phyloP scores from a whole-genome alignment of 2,113 vertebrate species.

The Sebastes fasciatus region DNA sequence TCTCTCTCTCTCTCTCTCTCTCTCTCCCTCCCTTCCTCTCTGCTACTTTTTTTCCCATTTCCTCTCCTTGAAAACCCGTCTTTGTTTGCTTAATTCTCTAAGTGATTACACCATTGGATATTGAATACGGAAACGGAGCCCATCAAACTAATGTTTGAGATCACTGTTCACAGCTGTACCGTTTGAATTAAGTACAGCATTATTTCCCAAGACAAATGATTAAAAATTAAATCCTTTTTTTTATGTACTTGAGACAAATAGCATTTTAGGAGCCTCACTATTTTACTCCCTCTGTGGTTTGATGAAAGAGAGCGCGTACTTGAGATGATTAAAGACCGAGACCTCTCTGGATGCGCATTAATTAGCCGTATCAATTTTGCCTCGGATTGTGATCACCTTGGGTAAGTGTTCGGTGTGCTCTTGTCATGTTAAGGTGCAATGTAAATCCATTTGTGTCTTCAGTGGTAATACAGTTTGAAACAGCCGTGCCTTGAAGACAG shows the following conservation, averaged over 20 bases:
- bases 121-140: conserved; percentile 18
- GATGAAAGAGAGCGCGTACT: conserved; percentile 67
- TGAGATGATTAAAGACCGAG: conserved; percentile 71
- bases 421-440: conserved; percentile 54
- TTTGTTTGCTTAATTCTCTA: conserved; percentile 55
- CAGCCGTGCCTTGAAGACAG: conserved; percentile 41
- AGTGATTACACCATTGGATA: conserved; percentile 49
- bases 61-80: conserved; percentile 16
- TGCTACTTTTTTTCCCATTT: neutral
- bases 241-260: conserved; percentile 74
- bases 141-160: conserved; percentile 55
- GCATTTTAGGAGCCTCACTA: conserved; percentile 54
- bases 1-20: no score
- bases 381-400: conserved; percentile 54
- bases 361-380: conserved; percentile 61
- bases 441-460: conserved; percentile 56
- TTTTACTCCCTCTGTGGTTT: conserved; percentile 59
- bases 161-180: conserved; percentile 53
- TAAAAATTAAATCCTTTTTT: conserved; percentile 62
- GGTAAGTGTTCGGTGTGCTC: conserved; percentile 44
- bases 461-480: conserved; percentile 50
- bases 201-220: conserved; percentile 70
- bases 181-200: conserved; percentile 61
- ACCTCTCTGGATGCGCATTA: conserved; percentile 60
- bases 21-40: neutral